phyloP scores from a whole-genome alignment of 2,113 vertebrate genomes.

The Apteryx owenii region DNA sequence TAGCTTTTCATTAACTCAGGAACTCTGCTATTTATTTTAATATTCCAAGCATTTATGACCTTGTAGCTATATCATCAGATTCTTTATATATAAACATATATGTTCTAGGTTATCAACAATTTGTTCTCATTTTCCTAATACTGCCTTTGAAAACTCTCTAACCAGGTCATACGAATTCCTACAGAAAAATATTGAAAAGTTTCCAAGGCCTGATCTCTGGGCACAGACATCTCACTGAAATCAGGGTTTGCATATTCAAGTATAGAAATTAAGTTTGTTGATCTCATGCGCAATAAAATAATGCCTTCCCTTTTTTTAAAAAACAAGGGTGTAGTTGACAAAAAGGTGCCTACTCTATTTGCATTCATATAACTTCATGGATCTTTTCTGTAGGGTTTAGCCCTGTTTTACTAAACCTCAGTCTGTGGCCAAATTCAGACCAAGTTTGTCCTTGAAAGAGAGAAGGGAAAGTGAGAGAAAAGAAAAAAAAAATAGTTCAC shows the following conservation, averaged over 20 bases:
- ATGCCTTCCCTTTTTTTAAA: neutral
- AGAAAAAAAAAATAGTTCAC: neutral
- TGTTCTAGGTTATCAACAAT: neutral
- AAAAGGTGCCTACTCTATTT: neutral
- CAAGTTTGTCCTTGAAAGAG: neutral
- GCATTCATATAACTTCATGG: neutral
- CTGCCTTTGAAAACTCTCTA: neutral
- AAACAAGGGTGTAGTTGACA: neutral
- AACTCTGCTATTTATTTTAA: constrained; percentile 52
- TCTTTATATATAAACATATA: neutral
- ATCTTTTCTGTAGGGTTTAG: neutral
- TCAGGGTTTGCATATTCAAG: rapidly evolving
- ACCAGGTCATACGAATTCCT: neutral
- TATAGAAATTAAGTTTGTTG: neutral
- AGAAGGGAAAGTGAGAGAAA: neutral
- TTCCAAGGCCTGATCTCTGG: neutral
- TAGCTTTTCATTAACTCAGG: constrained; percentile 61
- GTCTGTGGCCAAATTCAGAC: neutral
- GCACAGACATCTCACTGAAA: neutral
- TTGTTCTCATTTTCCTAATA: neutral
- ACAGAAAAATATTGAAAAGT: neutral
- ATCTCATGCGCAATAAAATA: neutral
- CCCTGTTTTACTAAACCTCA: neutral
- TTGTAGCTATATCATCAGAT: neutral
- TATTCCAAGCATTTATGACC: constrained; percentile 30